Evolutionary conservation across 92 coral and sea anemone genomes (phyloP), one percentile per base, ranked within the genome.

Genomic region (Virgularia gustaviana): DNA sequence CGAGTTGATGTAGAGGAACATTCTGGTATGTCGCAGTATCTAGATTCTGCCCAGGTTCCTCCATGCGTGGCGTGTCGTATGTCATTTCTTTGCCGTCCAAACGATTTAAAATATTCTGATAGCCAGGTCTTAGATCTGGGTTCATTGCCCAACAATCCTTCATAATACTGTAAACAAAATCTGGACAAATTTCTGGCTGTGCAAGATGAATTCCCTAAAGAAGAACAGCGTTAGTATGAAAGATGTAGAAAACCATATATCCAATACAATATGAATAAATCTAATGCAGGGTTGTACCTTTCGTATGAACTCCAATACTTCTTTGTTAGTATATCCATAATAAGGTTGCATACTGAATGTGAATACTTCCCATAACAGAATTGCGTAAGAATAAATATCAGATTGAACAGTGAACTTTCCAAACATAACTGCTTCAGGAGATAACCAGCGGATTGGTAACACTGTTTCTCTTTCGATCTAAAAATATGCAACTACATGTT

Each of bases 291-390:
- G 1, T 12, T 34, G 28, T 18, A 89, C 97, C 97, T 91, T 83
- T 34, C 87, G 84, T 27, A 94, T 94, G 38, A 94, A 94, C 10
- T 89, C 90, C 35, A 84, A 73, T 11, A 94, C 99, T 78, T 94
- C 94, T 56, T 83, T 94, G 70, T 94, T 94, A 0, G 96, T 87
- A 71, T 94, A 94, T 16, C 99, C 99, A 61, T 94, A 94, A 73
- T 89, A 94, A 4, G 99, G 99, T 49, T 94, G 99, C 9, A 89
- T 83, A 45, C 96, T 96, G 57, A 94, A 94, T 9, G 99, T 94
- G 52, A 84, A 94, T 54, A 79, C 75, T 79, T 94, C 99, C 99
- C 99, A 94, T 18, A 94, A 76, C 9, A 90, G 83, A 35, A 94
- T 94, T 0, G 94, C 99, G 55, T 86, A 94, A 25, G 99, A 89